Conservation (phyloP, 2,888 invertebrate genomes). For the Mystacides longicornis region DNA sequence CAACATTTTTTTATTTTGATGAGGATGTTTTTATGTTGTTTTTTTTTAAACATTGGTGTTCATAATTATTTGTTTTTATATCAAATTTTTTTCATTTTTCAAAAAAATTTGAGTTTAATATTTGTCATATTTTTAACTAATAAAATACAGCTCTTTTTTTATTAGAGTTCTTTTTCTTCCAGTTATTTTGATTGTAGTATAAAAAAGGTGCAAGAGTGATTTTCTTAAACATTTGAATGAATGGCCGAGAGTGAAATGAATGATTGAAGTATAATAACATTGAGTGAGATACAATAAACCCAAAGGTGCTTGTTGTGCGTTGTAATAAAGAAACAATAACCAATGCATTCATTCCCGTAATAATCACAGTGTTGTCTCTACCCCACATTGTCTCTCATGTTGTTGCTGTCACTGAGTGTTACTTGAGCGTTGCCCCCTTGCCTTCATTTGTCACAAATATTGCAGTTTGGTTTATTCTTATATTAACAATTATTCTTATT, state of each 20-base stretch:
- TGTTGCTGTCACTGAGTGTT: background rate
- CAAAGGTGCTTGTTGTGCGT: background rate
- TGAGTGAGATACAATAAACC: background rate
- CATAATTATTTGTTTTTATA: too few species aligned
- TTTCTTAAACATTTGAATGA: too few species aligned
- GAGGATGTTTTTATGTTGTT: background rate
- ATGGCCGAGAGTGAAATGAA: too few species aligned
- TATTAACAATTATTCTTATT: background rate
- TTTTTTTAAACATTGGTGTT: slow-evolving; percentile 1
- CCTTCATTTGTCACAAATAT: too few species aligned
- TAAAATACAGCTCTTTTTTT: too few species aligned
- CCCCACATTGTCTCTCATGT: background rate
- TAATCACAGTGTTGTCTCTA: background rate
- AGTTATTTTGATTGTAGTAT: background rate
- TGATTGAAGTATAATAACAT: too few species aligned
- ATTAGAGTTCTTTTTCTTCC: background rate
- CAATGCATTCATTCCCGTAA: background rate
- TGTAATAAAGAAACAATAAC: background rate
- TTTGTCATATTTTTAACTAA: background rate
- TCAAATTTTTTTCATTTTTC: background rate
- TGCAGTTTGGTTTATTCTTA: too few species aligned
- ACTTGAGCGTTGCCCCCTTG: background rate
- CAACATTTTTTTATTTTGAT: background rate
- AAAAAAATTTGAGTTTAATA: background rate
- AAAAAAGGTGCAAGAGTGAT: too few species aligned